Percentiles rank a stretch among this genome's conserved stretches.
Conservation (phyloP, 30 jellyfish, hydroid and myxozoan species). For the Chrysaora quinquecirrha region DNA sequence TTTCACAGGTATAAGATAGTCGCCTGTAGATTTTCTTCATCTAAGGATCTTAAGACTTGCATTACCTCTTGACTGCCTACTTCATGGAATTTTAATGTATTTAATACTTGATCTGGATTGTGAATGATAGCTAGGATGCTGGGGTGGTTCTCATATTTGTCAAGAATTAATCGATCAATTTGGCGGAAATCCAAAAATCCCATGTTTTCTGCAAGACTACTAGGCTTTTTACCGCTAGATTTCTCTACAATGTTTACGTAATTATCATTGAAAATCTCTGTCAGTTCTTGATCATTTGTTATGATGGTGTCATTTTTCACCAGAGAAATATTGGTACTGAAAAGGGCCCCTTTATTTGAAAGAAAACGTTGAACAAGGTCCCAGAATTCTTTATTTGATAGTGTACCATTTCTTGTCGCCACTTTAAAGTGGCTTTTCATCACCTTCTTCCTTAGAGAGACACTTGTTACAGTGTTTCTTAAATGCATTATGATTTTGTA, state of each 20-base stretch:
- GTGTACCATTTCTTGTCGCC: conserved; percentile 33
- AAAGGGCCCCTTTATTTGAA: not conserved
- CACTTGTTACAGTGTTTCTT: conserved; percentile 51
- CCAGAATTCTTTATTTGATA: conserved; percentile 50
- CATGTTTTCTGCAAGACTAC: not conserved
- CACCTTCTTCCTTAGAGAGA: conserved; percentile 36
- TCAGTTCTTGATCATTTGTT: conserved; percentile 40
- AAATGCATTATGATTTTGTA: conserved; percentile 31
- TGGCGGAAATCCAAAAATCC: conserved; percentile 35
- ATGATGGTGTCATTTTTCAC: conserved; percentile 27
- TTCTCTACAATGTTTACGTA: conserved; percentile 32
- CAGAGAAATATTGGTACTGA: conserved; percentile 27
- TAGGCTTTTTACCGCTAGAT: conserved; percentile 28
- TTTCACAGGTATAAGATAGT: not conserved
- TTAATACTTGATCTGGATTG: not conserved
- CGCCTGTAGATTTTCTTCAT: conserved; percentile 20
- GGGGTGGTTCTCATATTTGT: not conserved
- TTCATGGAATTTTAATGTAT: conserved; percentile 15
- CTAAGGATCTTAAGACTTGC: conserved; percentile 9
- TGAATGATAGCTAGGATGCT: not conserved
- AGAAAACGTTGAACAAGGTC: conserved; percentile 32
- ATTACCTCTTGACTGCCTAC: not conserved
- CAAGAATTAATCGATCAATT: not conserved
- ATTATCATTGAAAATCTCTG: conserved; percentile 42
- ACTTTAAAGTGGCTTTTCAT: conserved; percentile 35